Base-by-base conservation (phyloP, 1,140 invertebrate genomes). In the Adoxophyes honmai region DNA sequence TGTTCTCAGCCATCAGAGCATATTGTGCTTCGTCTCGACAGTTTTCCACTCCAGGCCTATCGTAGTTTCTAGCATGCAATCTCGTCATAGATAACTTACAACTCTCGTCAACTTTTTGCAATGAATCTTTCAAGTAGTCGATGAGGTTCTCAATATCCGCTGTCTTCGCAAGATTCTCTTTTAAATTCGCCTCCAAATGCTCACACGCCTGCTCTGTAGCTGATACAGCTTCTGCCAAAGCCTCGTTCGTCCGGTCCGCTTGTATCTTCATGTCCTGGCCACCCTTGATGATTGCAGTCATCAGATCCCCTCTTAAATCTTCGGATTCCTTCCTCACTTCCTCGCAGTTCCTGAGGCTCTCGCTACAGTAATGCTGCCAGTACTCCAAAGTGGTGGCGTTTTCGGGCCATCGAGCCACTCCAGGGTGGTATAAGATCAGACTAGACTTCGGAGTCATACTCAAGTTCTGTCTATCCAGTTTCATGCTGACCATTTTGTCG, bases 401-500 rank as follows among this genome's bases (percentile, higher is more conserved):
- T 21, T 92, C 91, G 0, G 93, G 92, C 76, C 95, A 92, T 52
- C 93, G 89, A 0, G 93, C 91, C 0, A 93, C 91, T 5, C 94
- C 94, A 11, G 93, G 91, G 57, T 92, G 93, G 67, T 92, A 93
- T 52, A 94, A 69, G 18, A 94, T 88, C 1, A 91, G 87, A n/a
- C 85, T 90, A 0, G 94, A 94, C 14, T 91, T 81, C 51, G 92
- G 93, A 1, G 90, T 91, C 9, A 95, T 65, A 0, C 88, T 85
- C 8, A 91, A 65, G 70, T 93, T 94, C 1, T 86, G 67, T 0
- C 91, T 89, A 57, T 97, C 96, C 10, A 94, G 91, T 67, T 94
- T 91, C 68, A 95, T 92, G 6, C 94, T 90, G 64, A 95, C 91
- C 67, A 93, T 92, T 89, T 97, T 98, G 76, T 97, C 95, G 62